Conservation (phyloP, 2,888 invertebrate species). For the Rhimphoctona megacephalus region DNA sequence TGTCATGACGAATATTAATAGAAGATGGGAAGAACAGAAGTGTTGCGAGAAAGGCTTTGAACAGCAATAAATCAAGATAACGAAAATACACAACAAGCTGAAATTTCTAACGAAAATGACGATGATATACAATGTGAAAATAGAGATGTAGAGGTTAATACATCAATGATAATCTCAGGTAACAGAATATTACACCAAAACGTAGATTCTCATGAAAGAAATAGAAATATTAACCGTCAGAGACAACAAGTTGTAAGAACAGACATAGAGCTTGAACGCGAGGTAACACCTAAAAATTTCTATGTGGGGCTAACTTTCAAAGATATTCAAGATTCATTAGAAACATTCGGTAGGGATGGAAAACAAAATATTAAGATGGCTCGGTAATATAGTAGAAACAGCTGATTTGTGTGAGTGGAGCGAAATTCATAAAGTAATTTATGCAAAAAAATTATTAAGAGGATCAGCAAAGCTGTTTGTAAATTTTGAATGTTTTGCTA, state of each 20-base stretch:
- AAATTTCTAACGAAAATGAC: background rate
- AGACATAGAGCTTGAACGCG: background rate
- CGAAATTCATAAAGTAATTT: conserved; percentile 4
- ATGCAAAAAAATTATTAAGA: background rate
- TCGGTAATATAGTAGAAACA: background rate
- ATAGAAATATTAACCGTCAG: background rate
- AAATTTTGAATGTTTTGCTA: background rate
- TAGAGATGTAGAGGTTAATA: background rate
- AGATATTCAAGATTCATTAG: conserved; percentile 10
- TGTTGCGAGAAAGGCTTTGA: no score
- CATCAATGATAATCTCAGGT: background rate
- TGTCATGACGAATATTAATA: no score
- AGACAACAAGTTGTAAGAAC: background rate
- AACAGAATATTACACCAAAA: no score
- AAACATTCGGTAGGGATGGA: conserved; percentile 2
- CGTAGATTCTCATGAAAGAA: no score
- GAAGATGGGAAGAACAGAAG: no score
- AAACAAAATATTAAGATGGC: conserved; percentile 13
- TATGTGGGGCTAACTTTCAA: background rate
- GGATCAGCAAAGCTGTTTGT: conserved; percentile 10
- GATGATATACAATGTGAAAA: background rate
- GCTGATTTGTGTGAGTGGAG: conserved; percentile 4
- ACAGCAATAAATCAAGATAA: no score
- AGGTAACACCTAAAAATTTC: background rate
- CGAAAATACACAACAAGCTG: no score